Percentiles rank a stretch among this genome's conserved stretches.
These are phyloP conservation scores for Chymomyza procnemis DNA, from an alignment of 2,888 invertebrate species.

Conservation along the genomic window DNA sequence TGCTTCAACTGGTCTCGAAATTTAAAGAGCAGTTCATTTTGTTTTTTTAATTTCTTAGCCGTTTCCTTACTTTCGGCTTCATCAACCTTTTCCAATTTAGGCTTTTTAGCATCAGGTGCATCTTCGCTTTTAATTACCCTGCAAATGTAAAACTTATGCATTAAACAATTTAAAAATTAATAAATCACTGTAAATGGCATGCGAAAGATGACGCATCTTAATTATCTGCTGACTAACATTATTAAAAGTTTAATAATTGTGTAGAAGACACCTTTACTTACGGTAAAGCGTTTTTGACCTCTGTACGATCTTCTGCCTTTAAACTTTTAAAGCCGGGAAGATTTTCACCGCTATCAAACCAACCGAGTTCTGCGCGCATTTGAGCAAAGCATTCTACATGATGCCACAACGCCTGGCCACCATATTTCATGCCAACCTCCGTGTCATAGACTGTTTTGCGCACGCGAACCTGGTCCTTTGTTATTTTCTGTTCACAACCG, in stretches of 20 bases:
- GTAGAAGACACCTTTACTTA: conserved; percentile 76
- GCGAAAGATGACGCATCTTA: too few species aligned
- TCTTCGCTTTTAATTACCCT: conserved; percentile 79
- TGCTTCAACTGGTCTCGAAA: conserved; percentile 83
- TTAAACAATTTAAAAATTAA: conserved; percentile 3
- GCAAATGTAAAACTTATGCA: conserved; percentile 48
- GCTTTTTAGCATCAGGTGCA: conserved; percentile 83
- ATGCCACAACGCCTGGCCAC: conserved; percentile 93
- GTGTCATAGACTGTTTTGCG: conserved; percentile 90
- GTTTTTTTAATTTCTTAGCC: conserved; percentile 79
- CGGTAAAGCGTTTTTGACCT: conserved; percentile 83
- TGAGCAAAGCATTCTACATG: conserved; percentile 94
- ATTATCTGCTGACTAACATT: too few species aligned
- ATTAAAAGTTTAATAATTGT: not conserved
- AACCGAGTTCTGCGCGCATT: conserved; percentile 84
- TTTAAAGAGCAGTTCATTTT: conserved; percentile 79
- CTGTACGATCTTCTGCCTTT: conserved; percentile 84
- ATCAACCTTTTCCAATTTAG: conserved; percentile 83
- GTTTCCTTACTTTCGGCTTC: conserved; percentile 81
- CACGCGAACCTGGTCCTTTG: conserved; percentile 86
- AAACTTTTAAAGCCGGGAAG: conserved; percentile 88
- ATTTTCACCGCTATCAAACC: conserved; percentile 84
- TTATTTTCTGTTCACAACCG: conserved; percentile 91
- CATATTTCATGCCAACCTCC: conserved; percentile 89
- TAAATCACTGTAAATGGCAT: not conserved